These are phyloP conservation scores for Cecropterus lyciades DNA, from an alignment of 1,140 invertebrate genomes.

Conservation along the genomic window DNA sequence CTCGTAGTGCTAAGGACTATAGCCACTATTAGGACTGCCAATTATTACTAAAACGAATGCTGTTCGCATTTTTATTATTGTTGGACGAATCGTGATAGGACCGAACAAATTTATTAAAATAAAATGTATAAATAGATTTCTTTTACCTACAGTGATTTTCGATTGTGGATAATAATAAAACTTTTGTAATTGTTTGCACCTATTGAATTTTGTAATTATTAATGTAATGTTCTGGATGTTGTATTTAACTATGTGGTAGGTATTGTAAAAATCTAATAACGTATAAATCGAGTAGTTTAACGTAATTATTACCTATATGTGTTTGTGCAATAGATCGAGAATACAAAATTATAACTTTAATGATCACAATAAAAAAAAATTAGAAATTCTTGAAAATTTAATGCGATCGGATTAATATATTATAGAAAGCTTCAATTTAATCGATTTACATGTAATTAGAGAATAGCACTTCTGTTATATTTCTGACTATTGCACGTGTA, in stretches of 20 bases:
- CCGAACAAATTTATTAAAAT: slow-evolving; percentile 55
- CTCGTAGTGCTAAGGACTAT: slow-evolving; percentile 53
- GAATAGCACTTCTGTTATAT: slow-evolving; percentile 70
- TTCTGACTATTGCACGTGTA: slow-evolving; percentile 72
- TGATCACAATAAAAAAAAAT: slow-evolving; percentile 44
- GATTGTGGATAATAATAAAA: slow-evolving; percentile 57
- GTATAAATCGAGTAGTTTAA: slow-evolving; percentile 73
- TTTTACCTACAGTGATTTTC: slow-evolving; percentile 64
- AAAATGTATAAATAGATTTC: slow-evolving; percentile 67
- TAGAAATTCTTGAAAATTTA: slow-evolving; percentile 59
- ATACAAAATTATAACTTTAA: slow-evolving; percentile 55
- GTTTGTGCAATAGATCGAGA: slow-evolving; percentile 78
- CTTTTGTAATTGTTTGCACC: slow-evolving; percentile 79
- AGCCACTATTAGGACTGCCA: slow-evolving; percentile 74
- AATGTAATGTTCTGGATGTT: slow-evolving; percentile 79
- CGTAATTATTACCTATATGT: slow-evolving; percentile 63
- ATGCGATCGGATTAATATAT: slow-evolving; percentile 66
- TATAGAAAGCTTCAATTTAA: slow-evolving; percentile 77
- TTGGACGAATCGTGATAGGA: slow-evolving; percentile 70
- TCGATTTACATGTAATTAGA: slow-evolving; percentile 75
- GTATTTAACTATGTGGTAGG: slow-evolving; percentile 76
- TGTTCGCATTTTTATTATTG: slow-evolving; percentile 71
- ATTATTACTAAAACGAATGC: slow-evolving; percentile 71
- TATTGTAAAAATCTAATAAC: slow-evolving; percentile 76
- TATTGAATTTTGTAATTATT: slow-evolving; percentile 81